Percentiles rank a stretch among this genome's conserved stretches.
Evolutionary conservation across 2,113 vertebrate genomes (phyloP).

Genomic region (Pristiophorus japonicus): DNA sequence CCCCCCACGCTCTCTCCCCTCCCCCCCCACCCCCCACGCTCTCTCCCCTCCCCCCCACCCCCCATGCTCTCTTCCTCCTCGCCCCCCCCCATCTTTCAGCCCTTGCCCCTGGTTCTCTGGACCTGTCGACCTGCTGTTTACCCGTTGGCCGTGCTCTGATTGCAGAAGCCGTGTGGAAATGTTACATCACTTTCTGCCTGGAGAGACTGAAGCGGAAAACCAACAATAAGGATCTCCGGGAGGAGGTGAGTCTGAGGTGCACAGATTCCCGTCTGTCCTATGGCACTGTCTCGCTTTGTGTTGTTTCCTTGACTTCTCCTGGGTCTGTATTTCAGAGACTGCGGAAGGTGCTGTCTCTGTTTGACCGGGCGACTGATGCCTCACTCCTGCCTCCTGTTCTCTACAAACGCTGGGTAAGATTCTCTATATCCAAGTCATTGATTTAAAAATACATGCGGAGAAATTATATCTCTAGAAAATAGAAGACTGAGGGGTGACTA

Average conservation of each 20-base stretch:
- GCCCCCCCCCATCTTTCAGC: background rate
- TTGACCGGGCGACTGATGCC: conserved; percentile 67
- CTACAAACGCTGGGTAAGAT: conserved; percentile 83
- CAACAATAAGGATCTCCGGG: conserved; percentile 69
- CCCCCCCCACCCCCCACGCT: no score
- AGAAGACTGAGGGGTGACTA: no score
- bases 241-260: conserved; percentile 58
- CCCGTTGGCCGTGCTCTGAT: conserved; percentile 35
- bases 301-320: background rate
- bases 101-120: no score
- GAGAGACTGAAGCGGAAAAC: conserved; percentile 82
- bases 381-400: conserved; percentile 65
- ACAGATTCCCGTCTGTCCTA: background rate
- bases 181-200: conserved; percentile 75
- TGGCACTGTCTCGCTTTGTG: background rate
- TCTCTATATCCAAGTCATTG: no score
- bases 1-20: no score
- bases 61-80: no score
- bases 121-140: background rate
- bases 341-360: conserved; percentile 62
- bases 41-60: no score
- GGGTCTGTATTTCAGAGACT: conserved; percentile 64
- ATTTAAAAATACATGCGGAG: no score
- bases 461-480: no score
- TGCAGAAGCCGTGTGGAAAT: conserved; percentile 83